Conservation (phyloP, 2,797 vertebrate genomes). For the Vipera latastei region DNA sequence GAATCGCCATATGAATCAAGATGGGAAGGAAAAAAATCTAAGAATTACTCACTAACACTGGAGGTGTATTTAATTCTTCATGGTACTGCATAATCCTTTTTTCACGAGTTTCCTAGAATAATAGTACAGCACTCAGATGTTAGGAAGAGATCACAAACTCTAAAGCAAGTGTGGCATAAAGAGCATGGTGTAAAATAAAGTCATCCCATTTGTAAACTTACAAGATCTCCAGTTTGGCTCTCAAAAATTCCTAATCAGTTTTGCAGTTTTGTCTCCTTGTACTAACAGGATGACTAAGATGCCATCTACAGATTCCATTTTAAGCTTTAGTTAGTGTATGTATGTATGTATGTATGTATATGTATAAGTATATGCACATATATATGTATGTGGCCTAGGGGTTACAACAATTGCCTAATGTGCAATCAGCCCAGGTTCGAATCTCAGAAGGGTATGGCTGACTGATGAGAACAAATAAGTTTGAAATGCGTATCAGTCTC, state of each 20-base stretch:
- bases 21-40: neutral
- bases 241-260: neutral
- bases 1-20: constrained; percentile 1
- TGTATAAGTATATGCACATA: no score
- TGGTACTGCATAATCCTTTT: constrained; percentile 84
- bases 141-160: neutral
- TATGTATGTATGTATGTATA: no score
- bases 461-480: no score
- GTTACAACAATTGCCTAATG: no score
- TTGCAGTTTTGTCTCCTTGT: neutral
- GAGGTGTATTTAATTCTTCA: constrained; percentile 77
- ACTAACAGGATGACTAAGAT: neutral
- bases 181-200: neutral
- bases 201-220: neutral
- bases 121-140: neutral
- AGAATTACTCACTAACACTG: constrained; percentile 76
- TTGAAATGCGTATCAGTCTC: no score
- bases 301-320: neutral
- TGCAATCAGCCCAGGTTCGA: no score
- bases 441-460: no score
- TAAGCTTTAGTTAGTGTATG: neutral
- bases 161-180: neutral
- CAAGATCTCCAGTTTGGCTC: neutral
- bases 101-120: constrained; percentile 81
- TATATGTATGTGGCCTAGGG: no score